A percentile compares a stretch with the other conserved stretches of the same genome.
Conservation (phyloP, 2,888 invertebrate species). For the Galerucella nymphaeae region DNA sequence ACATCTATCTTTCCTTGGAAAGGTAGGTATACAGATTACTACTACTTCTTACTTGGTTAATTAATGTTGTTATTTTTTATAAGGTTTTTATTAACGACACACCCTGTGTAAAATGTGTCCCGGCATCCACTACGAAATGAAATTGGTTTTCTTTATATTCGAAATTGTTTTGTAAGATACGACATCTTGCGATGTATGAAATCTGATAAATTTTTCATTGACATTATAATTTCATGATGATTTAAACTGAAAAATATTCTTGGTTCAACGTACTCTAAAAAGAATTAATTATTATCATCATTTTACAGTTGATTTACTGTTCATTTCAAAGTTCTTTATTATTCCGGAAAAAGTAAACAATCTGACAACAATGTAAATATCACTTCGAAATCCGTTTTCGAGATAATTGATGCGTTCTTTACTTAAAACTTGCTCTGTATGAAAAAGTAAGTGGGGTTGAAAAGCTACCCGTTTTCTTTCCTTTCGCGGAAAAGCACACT, state of each 20-base stretch:
- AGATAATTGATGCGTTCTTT: no score
- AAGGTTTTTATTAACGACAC: background rate
- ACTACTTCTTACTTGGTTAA: background rate
- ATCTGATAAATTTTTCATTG: background rate
- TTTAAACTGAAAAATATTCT: background rate
- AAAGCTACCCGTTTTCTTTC: slow-evolving; percentile 4
- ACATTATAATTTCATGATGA: background rate
- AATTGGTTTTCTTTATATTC: background rate
- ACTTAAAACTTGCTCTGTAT: background rate
- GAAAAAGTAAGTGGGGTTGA: background rate
- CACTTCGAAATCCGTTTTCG: no score
- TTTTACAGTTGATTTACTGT: no score
- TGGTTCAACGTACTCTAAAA: background rate
- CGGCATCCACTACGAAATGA: background rate
- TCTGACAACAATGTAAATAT: no score
- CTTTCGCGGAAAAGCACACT: slow-evolving; percentile 27
- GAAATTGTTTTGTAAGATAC: background rate
- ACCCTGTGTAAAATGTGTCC: background rate
- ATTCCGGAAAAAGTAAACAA: no score
- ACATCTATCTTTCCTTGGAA: slow-evolving; percentile 19
- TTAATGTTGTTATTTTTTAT: background rate
- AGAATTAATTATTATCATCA: background rate
- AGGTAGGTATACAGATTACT: no score
- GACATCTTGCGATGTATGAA: background rate
- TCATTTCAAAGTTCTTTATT: no score